Conservation (phyloP, 1,140 invertebrate genomes). For the Hypothenemus hampei region DNA sequence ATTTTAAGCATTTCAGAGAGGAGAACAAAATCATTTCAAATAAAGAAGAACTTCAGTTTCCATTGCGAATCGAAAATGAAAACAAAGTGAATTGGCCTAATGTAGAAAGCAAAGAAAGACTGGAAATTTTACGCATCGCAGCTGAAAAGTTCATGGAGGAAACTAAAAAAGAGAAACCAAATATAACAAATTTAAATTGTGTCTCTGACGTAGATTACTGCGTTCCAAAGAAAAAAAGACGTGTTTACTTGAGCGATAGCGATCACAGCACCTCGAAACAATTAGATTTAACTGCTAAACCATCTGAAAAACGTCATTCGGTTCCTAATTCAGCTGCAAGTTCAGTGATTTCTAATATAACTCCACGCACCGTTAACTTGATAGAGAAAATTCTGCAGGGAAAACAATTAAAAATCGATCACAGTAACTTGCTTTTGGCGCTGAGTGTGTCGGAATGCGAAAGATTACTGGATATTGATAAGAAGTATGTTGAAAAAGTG, state of each 20-base stretch:
- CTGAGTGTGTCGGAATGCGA: constrained; percentile 19
- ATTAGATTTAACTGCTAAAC: neutral
- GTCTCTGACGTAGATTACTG: constrained; percentile 26
- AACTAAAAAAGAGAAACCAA: neutral
- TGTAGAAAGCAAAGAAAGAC: constrained; percentile 12
- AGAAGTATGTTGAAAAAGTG: constrained; percentile 8
- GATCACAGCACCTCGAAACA: neutral
- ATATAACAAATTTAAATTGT: neutral
- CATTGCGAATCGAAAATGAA: neutral
- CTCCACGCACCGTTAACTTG: constrained; percentile 10
- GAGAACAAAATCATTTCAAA: no score
- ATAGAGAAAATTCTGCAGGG: constrained; percentile 14
- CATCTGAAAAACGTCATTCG: constrained; percentile 1
- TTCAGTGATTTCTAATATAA: constrained; percentile 6
- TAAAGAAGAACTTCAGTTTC: no score
- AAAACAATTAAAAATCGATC: constrained; percentile 5
- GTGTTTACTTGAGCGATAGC: constrained; percentile 12
- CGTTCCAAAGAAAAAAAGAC: constrained; percentile 29
- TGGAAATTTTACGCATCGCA: constrained; percentile 14
- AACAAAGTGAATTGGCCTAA: constrained; percentile 8
- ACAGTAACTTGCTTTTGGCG: constrained; percentile 14
- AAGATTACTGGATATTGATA: constrained; percentile 19
- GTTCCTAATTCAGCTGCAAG: constrained; percentile 1
- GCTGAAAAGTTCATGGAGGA: constrained; percentile 23
- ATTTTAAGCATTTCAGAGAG: neutral